Evolutionary conservation across 64 coral and sea anemone genomes (phyloP), one percentile per base, ranked within the genome.

Genomic region (Montipora foliosa): DNA sequence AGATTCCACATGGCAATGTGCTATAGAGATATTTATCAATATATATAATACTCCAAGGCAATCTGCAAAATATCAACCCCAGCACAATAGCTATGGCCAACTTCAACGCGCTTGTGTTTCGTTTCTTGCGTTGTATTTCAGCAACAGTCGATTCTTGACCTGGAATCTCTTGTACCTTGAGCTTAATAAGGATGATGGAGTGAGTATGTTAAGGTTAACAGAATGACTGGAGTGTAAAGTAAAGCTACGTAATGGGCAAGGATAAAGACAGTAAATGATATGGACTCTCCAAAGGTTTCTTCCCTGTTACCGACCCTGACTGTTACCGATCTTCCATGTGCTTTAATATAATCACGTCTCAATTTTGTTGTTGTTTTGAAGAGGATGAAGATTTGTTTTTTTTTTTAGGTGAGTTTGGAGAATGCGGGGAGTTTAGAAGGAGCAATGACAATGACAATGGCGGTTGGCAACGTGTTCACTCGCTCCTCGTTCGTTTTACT

Each of bases 401-500:
- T 24, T 24, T 24, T 24, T 24, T 24, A 24, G 24, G 0, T 0
- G 24, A 0, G 24, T 24, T 24, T 24, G 24, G 24, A 24, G 24
- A 24, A 24, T 24, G 24, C 24, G 24, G 24, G 24, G 24, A 24
- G 24, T 24, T 24, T 24, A 24, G 24, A 24, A 24, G 24, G 24
- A 24, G 24, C 24, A 24, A 24, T 24, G 24, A 24, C 24, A 24
- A 24, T 24, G 24, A 24, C 24, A 24, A 53, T 87, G 84, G 84
- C 55, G 84, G 84, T 87, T 72, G 24, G 24, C 24, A 24, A 24
- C 24, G 24, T 24, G 24, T 24, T 87, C 84, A 71, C 66, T 87
- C 14, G 25, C 84, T 87, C 84, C 84, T 87, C 62, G 62, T 87
- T 71, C 84, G 66, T 87, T 87, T 87, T 87, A 87, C 44, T 87